phyloP scores from a whole-genome alignment of 2,888 invertebrate genomes.

The Ariolimax columbianus region DNA sequence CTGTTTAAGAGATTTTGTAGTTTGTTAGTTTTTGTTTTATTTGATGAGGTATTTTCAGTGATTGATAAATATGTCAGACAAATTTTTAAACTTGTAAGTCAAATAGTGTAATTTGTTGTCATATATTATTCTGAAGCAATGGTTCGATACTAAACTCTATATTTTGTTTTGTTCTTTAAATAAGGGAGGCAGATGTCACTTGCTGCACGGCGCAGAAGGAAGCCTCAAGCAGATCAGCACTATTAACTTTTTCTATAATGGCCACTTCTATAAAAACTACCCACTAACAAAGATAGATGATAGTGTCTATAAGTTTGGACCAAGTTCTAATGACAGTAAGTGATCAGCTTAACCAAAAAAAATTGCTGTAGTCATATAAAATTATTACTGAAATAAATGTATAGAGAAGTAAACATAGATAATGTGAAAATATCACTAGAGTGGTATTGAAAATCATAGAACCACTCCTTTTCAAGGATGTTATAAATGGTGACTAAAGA shows the following conservation, averaged over 20 bases:
- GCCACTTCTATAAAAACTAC: slow-evolving; percentile 76
- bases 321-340: slow-evolving; percentile 69
- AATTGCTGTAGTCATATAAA: no score
- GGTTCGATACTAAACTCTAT: neutral
- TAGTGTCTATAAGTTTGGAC: slow-evolving; percentile 66
- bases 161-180: neutral
- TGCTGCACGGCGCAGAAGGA: slow-evolving; percentile 46
- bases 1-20: no score
- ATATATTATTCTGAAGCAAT: neutral
- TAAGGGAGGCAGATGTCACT: slow-evolving; percentile 46
- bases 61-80: no score
- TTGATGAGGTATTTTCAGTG: no score
- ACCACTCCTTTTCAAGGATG: no score
- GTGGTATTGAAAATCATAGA: no score
- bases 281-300: slow-evolving; percentile 39
- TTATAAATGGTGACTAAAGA: no score
- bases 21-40: no score
- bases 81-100: no score
- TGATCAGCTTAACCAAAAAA: slow-evolving; percentile 1
- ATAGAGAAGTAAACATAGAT: no score
- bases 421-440: no score
- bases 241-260: slow-evolving; percentile 85
- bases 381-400: no score
- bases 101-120: neutral
- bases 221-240: slow-evolving; percentile 79